These are phyloP conservation scores for Diadegma fenestrale DNA, from an alignment of 2,888 invertebrate genomes.

Conservation along the genomic window DNA sequence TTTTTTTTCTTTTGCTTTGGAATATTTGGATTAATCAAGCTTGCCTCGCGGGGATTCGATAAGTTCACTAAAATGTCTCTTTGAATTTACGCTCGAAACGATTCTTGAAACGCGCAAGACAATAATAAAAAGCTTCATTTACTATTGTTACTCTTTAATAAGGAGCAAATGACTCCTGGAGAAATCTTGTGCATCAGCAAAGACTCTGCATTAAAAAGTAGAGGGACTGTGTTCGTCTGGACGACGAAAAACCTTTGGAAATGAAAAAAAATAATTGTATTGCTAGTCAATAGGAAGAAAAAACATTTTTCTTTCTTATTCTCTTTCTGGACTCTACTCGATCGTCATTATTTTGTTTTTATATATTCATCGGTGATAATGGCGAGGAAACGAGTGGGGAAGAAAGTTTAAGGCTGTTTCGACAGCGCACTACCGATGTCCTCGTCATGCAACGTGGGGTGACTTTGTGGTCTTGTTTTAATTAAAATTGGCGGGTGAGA, in stretches of 20 bases:
- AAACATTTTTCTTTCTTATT: not conserved
- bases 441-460: slow-evolving; percentile 20
- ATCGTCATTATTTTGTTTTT: slow-evolving; percentile 9
- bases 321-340: not conserved
- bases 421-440: slow-evolving; percentile 28
- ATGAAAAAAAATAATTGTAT: too few species aligned
- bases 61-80: not conserved
- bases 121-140: not conserved
- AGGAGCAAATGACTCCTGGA: not conserved
- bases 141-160: too few species aligned
- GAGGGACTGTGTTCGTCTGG: not conserved
- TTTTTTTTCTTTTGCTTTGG: not conserved
- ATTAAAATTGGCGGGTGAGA: not conserved
- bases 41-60: not conserved
- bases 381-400: slow-evolving; percentile 8
- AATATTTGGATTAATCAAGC: not conserved
- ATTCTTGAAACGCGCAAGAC: not conserved
- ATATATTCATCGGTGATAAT: slow-evolving; percentile 26
- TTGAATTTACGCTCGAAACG: not conserved
- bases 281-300: not conserved
- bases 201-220: not conserved
- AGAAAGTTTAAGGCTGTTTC: slow-evolving; percentile 18
- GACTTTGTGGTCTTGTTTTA: slow-evolving; percentile 38
- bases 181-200: not conserved
- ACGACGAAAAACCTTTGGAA: not conserved